phyloP scores from a whole-genome alignment of 1,140 invertebrate genomes.

The Drosophila tsacasi region DNA sequence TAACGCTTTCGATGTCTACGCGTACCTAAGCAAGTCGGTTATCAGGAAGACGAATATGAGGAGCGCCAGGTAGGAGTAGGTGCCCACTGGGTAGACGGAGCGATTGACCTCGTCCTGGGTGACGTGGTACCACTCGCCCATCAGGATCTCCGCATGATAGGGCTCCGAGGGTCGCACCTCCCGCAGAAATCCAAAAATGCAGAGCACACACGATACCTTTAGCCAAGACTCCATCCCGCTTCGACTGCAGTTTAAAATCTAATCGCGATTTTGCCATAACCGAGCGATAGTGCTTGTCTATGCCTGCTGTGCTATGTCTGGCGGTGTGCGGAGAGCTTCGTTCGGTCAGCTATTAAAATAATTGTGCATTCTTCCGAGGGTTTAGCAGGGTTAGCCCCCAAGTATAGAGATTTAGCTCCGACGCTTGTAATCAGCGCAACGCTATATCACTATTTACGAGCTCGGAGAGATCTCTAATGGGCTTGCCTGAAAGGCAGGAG shows the following conservation, averaged over 20 bases:
- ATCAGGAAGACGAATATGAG: slow-evolving; percentile 91
- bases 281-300: slow-evolving; percentile 2
- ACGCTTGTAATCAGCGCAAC: slow-evolving; percentile 33
- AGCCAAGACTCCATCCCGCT: slow-evolving; percentile 86
- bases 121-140: slow-evolving; percentile 89
- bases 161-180: slow-evolving; percentile 92
- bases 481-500: not conserved
- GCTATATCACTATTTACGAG: slow-evolving; percentile 28
- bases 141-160: slow-evolving; percentile 91
- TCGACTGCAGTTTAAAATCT: slow-evolving; percentile 44
- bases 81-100: slow-evolving; percentile 91
- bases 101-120: slow-evolving; percentile 86
- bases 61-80: slow-evolving; percentile 90
- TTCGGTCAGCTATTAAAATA: slow-evolving; percentile 86
- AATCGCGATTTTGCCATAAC: slow-evolving; percentile 37
- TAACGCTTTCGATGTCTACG: not conserved
- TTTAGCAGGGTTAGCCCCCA: slow-evolving; percentile 23
- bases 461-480: not conserved
- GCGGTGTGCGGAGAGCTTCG: slow-evolving; percentile 84
- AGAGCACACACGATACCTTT: slow-evolving; percentile 89
- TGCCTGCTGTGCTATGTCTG: not conserved
- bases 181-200: slow-evolving; percentile 92
- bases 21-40: slow-evolving; percentile 90
- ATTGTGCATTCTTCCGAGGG: slow-evolving; percentile 58
- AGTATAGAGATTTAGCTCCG: slow-evolving; percentile 38